phyloP scores from a whole-genome alignment of 2,888 invertebrate species.

The Drosophila stalkeri region DNA sequence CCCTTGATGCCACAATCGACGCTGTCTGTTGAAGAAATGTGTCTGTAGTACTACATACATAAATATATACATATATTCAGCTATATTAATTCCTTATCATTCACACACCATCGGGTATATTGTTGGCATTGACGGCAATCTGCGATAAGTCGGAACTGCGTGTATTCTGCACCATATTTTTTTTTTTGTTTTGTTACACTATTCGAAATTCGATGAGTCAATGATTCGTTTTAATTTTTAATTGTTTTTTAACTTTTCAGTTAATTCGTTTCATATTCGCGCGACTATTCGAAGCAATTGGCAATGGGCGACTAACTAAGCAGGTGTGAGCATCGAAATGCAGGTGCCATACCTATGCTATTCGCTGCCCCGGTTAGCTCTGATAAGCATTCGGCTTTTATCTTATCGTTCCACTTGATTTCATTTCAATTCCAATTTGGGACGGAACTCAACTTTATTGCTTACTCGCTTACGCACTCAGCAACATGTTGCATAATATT shows the following conservation, averaged over 20 bases:
- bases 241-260: conserved; percentile 12
- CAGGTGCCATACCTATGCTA: conserved; percentile 12
- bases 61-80: not conserved
- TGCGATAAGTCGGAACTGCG: conserved; percentile 78
- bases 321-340: conserved; percentile 20
- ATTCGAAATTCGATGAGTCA: conserved; percentile 37
- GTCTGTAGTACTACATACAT: not conserved
- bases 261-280: conserved; percentile 60
- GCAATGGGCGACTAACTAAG: conserved; percentile 43
- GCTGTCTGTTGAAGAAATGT: conserved; percentile 75
- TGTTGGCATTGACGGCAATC: conserved; percentile 77
- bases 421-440: conserved; percentile 16
- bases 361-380: not conserved
- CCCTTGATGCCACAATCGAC: conserved; percentile 86
- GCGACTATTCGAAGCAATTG: conserved; percentile 66
- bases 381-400: conserved; percentile 56
- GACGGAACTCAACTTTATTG: conserved; percentile 37
- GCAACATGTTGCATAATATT: conserved; percentile 4
- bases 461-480: conserved; percentile 25
- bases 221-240: conserved; percentile 23
- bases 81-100: not conserved
- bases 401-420: conserved; percentile 55
- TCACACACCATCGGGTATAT: conserved; percentile 77
- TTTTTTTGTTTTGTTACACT: conserved; percentile 25
- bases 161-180: conserved; percentile 56